Evolutionary conservation across 1,140 invertebrate species (phyloP).

Genomic region (Theocolax elegans): DNA sequence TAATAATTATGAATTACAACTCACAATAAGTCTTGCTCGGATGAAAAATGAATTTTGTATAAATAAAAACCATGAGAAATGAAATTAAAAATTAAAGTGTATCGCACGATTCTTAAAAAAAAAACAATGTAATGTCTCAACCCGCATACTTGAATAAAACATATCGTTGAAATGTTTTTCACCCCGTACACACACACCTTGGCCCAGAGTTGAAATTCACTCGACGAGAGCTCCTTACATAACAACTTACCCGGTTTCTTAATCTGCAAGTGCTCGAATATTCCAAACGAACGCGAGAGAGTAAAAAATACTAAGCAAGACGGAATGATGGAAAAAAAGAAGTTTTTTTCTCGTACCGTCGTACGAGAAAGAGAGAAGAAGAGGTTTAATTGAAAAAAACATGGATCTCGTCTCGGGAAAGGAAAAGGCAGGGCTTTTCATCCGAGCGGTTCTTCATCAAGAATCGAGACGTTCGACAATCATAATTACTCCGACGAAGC

Average conservation of each 20-base stretch:
- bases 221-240: constrained; percentile 11
- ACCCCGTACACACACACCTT: neutral
- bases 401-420: neutral
- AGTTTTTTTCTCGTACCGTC: neutral
- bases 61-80: no score
- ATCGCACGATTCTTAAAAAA: no score
- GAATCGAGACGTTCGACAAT: constrained; percentile 33
- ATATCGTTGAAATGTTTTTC: constrained; percentile 9
- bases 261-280: constrained; percentile 32
- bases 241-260: constrained; percentile 20
- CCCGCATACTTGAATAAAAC: neutral
- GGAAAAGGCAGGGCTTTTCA: constrained; percentile 19
- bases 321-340: neutral
- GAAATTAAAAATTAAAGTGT: no score
- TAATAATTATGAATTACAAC: no score
- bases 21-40: no score
- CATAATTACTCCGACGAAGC: constrained; percentile 25
- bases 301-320: no score
- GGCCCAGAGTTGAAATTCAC: constrained; percentile 36
- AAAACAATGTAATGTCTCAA: no score
- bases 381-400: constrained; percentile 42
- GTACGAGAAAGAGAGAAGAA: constrained; percentile 1
- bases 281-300: neutral
- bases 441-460: constrained; percentile 33
- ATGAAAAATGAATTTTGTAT: no score